These are phyloP conservation scores for Aphidius ervi DNA, from an alignment of 1,140 invertebrate species.

Conservation along the genomic window DNA sequence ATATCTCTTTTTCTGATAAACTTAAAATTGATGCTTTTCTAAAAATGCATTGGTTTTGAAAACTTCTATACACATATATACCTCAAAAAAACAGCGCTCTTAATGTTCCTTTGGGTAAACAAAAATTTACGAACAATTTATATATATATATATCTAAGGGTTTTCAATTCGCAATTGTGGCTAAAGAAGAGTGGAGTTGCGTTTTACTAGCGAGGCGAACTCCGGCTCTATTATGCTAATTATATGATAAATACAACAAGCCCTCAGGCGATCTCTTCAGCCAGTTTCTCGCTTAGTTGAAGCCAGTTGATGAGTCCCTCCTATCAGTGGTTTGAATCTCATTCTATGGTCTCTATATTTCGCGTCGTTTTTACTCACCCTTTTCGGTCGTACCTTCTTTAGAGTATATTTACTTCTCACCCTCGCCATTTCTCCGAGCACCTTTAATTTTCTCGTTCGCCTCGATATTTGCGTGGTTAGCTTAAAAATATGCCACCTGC, in stretches of 20 bases:
- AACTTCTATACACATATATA: no score
- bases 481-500: constrained; percentile 49
- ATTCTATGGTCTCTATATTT: constrained; percentile 42
- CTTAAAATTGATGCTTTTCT: no score
- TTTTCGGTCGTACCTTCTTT: constrained; percentile 24
- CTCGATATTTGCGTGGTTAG: constrained; percentile 18
- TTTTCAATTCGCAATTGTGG: no score
- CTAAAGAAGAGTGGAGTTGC: no score
- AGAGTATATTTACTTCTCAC: constrained; percentile 19
- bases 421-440: constrained; percentile 24
- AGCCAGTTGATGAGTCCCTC: constrained; percentile 21
- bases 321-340: constrained; percentile 46
- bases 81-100: no score
- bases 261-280: constrained; percentile 44
- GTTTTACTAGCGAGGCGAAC: constrained; percentile 12
- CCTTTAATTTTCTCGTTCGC: constrained; percentile 29
- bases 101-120: no score
- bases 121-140: no score
- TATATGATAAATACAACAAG: constrained; percentile 56
- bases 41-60: no score
- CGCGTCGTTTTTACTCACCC: constrained; percentile 25
- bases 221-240: constrained; percentile 53
- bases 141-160: no score
- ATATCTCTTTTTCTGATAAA: no score
- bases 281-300: constrained; percentile 21